Percentiles rank a stretch among this genome's conserved stretches.
Conservation (phyloP, 2,113 vertebrate species). For the Heterochromis multidens region DNA sequence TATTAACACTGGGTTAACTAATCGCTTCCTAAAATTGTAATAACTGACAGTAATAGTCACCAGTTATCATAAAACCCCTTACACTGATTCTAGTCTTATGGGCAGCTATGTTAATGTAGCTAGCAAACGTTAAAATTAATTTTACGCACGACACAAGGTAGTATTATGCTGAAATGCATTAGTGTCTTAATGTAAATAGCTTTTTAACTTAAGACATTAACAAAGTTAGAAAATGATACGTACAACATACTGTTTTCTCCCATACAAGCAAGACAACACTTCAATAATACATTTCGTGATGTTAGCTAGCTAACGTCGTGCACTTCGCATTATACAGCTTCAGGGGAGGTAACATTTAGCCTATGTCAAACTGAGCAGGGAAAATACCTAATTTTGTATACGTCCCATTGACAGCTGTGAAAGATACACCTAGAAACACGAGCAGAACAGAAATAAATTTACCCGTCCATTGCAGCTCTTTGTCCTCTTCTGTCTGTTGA, state of each 20-base stretch:
- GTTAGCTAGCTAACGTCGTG: slow-evolving; percentile 4
- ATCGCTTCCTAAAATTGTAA: background rate
- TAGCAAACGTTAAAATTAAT: background rate
- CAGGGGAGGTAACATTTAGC: slow-evolving; percentile 23
- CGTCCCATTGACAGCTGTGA: background rate
- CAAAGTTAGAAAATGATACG: background rate
- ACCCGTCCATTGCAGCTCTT: slow-evolving; percentile 73
- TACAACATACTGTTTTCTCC: background rate
- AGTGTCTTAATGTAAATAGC: background rate
- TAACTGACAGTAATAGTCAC: background rate
- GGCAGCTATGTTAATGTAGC: background rate
- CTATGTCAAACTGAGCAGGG: background rate
- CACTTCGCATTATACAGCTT: background rate
- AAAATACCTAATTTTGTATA: background rate
- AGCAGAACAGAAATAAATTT: background rate
- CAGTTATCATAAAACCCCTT: background rate
- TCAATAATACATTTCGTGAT: background rate
- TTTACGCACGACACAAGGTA: background rate
- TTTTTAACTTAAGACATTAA: background rate
- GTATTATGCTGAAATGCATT: background rate
- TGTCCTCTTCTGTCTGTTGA: slow-evolving; percentile 56
- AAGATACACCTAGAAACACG: too few relatives aligned
- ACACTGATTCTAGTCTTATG: accelerated
- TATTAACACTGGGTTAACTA: background rate
- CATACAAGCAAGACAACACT: background rate